phyloP scores from a whole-genome alignment of 35 echinoderm and acorn worm genomes.

The Chiridota heheva region DNA sequence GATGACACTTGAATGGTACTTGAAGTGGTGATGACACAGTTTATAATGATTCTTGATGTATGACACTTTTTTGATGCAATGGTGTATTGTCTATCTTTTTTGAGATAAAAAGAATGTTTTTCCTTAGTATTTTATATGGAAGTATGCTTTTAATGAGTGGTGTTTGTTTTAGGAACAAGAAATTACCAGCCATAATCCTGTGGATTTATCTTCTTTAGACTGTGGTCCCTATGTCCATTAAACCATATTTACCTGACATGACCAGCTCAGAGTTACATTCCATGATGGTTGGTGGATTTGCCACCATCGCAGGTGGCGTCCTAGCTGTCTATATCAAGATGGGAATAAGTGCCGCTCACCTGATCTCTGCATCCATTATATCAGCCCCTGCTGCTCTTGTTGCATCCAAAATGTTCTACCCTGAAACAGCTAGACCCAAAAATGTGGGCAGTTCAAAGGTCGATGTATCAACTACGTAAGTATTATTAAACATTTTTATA shows the following conservation, averaged over 20 bases:
- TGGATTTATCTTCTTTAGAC: conserved; percentile 54
- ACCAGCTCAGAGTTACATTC: conserved; percentile 81
- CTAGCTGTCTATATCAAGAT: conserved; percentile 83
- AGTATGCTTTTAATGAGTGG: no score
- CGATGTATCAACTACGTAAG: no score
- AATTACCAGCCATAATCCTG: no score
- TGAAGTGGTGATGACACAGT: no score
- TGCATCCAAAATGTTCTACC: conserved; percentile 81
- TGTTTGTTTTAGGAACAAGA: no score
- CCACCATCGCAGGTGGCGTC: conserved; percentile 90
- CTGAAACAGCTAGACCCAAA: conserved; percentile 73
- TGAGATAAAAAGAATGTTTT: no score
- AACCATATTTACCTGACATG: conserved; percentile 87
- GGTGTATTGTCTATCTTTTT: no score
- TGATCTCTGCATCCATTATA: conserved; percentile 90
- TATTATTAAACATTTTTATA: no score
- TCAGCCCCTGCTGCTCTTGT: conserved; percentile 91
- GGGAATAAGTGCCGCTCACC: conserved; percentile 82
- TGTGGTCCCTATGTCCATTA: conserved; percentile 78
- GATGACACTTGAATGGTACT: no score
- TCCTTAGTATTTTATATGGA: no score
- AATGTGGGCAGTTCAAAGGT: conserved; percentile 32
- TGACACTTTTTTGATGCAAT: no score
- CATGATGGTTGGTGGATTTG: conserved; percentile 78
- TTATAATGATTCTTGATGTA: no score